These are phyloP conservation scores for Hyles lineata DNA, from an alignment of 2,888 invertebrate species.

Conservation along the genomic window DNA sequence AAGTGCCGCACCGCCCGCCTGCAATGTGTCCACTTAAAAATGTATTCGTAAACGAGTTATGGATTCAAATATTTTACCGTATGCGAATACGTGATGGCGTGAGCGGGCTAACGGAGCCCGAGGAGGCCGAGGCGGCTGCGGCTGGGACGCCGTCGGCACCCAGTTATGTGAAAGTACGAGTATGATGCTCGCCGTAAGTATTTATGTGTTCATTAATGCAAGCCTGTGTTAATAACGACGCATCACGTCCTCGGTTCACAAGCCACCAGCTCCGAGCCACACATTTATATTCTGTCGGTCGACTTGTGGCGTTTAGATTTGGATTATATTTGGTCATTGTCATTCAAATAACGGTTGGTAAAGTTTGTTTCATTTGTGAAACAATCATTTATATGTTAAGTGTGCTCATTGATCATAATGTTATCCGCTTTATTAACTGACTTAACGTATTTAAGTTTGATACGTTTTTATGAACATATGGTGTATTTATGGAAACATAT, in stretches of 20 bases:
- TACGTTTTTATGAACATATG: conserved; percentile 15
- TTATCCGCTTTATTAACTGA: conserved; percentile 4
- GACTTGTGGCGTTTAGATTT: conserved; percentile 80
- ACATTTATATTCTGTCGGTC: conserved; percentile 80
- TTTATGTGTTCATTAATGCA: conserved; percentile 81
- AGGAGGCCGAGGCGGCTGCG: conserved; percentile 41
- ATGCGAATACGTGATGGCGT: conserved; percentile 61
- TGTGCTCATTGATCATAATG: conserved; percentile 45
- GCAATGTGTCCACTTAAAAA: conserved; percentile 72
- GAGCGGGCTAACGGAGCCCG: conserved; percentile 48
- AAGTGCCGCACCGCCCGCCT: conserved; percentile 64
- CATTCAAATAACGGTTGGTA: conserved; percentile 71
- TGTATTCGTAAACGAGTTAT: conserved; percentile 66
- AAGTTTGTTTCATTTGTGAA: conserved; percentile 75
- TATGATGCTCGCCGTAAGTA: conserved; percentile 55
- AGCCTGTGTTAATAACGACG: conserved; percentile 77
- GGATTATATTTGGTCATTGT: conserved; percentile 82
- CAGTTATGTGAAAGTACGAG: conserved; percentile 66
- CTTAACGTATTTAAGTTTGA: conserved; percentile 3
- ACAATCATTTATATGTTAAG: conserved; percentile 65
- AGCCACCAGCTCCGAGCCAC: conserved; percentile 69
- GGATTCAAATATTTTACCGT: conserved; percentile 57
- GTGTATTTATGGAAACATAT: conserved; percentile 22
- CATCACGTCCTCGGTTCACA: conserved; percentile 83
- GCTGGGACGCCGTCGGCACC: conserved; percentile 30